These are phyloP conservation scores for Asobara japonica DNA, from an alignment of 1,140 invertebrate genomes.

Conservation along the genomic window DNA sequence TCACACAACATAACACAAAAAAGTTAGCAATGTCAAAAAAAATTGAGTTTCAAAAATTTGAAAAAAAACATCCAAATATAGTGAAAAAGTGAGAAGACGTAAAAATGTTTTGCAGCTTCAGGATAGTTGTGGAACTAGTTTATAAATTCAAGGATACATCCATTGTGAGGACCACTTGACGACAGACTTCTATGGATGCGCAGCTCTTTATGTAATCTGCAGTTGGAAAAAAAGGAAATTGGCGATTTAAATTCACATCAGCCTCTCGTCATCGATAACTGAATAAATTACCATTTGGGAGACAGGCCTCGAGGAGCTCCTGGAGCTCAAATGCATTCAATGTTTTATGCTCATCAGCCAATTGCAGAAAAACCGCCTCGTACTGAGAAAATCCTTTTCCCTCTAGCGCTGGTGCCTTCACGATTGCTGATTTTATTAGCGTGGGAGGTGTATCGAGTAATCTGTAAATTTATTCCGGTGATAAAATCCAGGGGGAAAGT, in stretches of 20 bases:
- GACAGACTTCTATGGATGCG: slow-evolving; percentile 90
- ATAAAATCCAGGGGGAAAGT: neutral
- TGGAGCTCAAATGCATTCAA: slow-evolving; percentile 93
- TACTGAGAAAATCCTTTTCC: slow-evolving; percentile 85
- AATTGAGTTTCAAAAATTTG: too few species aligned
- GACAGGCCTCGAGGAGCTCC: slow-evolving; percentile 88
- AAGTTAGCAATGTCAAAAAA: slow-evolving; percentile 5
- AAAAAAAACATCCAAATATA: too few species aligned
- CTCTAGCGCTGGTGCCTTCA: slow-evolving; percentile 78
- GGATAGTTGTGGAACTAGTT: neutral
- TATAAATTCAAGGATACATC: slow-evolving; percentile 75
- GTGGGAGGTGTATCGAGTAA: slow-evolving; percentile 80
- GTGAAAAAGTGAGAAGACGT: too few species aligned
- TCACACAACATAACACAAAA: too few species aligned
- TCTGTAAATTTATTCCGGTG: slow-evolving; percentile 51
- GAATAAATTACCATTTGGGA: slow-evolving; percentile 79
- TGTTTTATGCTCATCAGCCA: slow-evolving; percentile 88
- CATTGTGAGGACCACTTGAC: slow-evolving; percentile 88
- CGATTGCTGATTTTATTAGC: slow-evolving; percentile 76
- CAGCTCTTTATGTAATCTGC: slow-evolving; percentile 93
- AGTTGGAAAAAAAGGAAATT: slow-evolving; percentile 52
- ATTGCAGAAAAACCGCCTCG: slow-evolving; percentile 88
- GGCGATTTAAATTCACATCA: slow-evolving; percentile 2
- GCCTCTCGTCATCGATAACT: neutral
- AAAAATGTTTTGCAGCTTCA: slow-evolving; percentile 27